phyloP scores from a whole-genome alignment of 1,140 invertebrate genomes.

The Drosophila grimshawi region DNA sequence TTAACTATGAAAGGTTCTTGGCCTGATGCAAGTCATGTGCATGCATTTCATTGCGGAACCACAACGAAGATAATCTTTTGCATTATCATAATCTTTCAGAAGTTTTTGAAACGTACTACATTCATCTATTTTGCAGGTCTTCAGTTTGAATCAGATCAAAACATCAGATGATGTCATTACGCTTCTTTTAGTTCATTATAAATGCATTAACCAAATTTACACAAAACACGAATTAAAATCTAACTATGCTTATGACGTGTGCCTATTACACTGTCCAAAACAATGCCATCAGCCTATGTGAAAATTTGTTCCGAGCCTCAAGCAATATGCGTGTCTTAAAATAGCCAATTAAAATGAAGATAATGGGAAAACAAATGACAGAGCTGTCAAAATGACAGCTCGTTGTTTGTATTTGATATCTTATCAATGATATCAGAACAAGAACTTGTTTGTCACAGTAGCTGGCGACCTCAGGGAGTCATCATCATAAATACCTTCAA shows the following conservation, averaged over 20 bases:
- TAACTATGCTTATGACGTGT: conserved; percentile 56
- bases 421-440: conserved; percentile 69
- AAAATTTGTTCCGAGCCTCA: conserved; percentile 27
- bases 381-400: conserved; percentile 55
- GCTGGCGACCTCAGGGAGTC: conserved; percentile 21
- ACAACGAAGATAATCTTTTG: conserved; percentile 22
- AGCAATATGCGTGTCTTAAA: conserved; percentile 33
- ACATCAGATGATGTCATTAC: conserved; percentile 32
- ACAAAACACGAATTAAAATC: conserved; percentile 48
- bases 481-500: conserved; percentile 10
- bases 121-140: neutral
- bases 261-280: conserved; percentile 13
- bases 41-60: conserved; percentile 27
- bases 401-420: conserved; percentile 45
- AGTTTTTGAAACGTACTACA: neutral
- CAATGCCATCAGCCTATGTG: conserved; percentile 46
- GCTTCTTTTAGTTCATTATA: conserved; percentile 56
- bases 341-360: conserved; percentile 69
- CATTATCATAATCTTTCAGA: conserved; percentile 35
- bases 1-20: conserved; percentile 45
- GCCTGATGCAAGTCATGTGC: conserved; percentile 16
- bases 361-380: conserved; percentile 71
- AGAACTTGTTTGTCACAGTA: conserved; percentile 62
- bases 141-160: conserved; percentile 20
- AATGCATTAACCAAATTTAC: conserved; percentile 70